Evolutionary conservation across 2,113 vertebrate species (phyloP).

Genomic region (Trematocara variabile): DNA sequence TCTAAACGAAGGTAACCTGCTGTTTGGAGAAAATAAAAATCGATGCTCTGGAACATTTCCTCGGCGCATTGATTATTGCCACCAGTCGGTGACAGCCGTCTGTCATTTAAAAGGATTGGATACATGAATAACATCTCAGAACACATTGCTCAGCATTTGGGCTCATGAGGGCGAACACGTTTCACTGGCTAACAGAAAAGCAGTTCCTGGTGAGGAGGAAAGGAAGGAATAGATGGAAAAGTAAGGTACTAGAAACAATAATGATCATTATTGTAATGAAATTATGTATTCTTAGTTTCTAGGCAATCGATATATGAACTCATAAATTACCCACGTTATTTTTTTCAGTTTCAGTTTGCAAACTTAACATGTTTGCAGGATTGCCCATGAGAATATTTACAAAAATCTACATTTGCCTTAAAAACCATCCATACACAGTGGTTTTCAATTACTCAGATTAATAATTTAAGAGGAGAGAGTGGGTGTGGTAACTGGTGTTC

Average conservation of each 20-base stretch:
- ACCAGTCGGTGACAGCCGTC: neutral
- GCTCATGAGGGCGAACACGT: neutral
- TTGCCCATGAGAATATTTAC: neutral
- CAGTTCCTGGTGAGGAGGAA: neutral
- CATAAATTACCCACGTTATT: neutral
- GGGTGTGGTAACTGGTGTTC: neutral
- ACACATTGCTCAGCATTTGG: conserved; percentile 45
- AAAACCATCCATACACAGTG: neutral
- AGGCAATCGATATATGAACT: neutral
- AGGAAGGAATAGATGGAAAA: neutral
- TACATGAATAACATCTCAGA: conserved; percentile 6
- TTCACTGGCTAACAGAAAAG: conserved; percentile 32
- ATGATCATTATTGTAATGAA: neutral
- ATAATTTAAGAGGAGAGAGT: neutral
- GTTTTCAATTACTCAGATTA: conserved; percentile 4
- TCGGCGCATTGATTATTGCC: conserved; percentile 33
- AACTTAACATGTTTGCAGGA: neutral
- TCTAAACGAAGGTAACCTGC: neutral
- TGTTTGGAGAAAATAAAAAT: neutral
- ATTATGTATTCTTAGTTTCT: neutral
- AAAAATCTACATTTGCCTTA: neutral
- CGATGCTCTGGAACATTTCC: conserved; percentile 20
- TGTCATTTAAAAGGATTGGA: conserved; percentile 20
- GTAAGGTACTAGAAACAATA: neutral
- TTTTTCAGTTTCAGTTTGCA: neutral